A percentile compares a stretch with the other conserved stretches of the same genome.
Evolutionary conservation across 2,888 invertebrate species (phyloP).

Genomic region (Operophtera brumata): DNA sequence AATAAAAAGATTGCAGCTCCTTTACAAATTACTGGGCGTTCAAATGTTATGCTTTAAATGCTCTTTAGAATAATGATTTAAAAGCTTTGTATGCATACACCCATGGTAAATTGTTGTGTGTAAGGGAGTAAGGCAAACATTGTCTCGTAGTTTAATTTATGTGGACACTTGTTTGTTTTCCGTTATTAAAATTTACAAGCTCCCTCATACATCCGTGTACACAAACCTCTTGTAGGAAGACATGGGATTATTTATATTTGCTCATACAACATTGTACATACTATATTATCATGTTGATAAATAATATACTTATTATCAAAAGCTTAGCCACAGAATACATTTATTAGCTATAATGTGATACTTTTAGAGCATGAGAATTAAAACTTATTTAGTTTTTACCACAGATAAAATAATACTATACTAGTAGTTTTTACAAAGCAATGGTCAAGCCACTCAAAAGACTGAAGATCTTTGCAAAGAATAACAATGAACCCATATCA

Average conservation of each 20-base stretch:
- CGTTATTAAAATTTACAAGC: constrained; percentile 43
- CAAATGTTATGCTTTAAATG: too few relatives aligned
- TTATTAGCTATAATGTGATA: too few relatives aligned
- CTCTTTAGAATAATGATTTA: background rate
- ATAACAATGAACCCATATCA: constrained; percentile 10
- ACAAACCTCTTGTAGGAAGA: constrained; percentile 33
- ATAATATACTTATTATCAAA: background rate
- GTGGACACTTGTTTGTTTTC: constrained; percentile 42
- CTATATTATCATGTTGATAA: background rate
- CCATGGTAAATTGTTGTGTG: constrained; percentile 3
- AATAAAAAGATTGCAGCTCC: too few relatives aligned
- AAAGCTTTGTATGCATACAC: background rate
- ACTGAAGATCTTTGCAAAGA: background rate
- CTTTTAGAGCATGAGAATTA: background rate
- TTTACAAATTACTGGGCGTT: too few relatives aligned
- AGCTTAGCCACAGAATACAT: too few relatives aligned
- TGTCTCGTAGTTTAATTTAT: constrained; percentile 43
- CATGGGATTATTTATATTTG: constrained; percentile 23
- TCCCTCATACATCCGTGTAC: constrained; percentile 41
- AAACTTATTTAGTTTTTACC: too few relatives aligned
- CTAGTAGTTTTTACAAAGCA: background rate
- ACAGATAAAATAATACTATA: too few relatives aligned
- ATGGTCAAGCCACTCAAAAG: background rate
- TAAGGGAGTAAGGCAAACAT: constrained; percentile 38
- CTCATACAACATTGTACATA: constrained; percentile 10